phyloP scores from a whole-genome alignment of 2,888 invertebrate species.

The Ectemnius lituratus region DNA sequence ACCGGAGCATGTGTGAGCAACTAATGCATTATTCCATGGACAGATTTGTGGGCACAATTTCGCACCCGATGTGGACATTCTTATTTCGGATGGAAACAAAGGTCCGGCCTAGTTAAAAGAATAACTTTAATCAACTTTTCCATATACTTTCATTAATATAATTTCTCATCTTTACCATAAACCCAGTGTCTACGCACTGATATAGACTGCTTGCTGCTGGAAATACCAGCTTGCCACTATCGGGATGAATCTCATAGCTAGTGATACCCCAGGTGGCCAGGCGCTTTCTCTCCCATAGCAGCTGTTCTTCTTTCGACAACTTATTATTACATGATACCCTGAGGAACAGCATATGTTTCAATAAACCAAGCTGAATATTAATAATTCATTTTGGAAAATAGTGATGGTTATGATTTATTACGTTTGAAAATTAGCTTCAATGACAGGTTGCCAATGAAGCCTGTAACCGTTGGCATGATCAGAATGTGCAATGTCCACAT shows the following conservation, averaged over 20 bases:
- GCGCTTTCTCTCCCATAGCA: conserved; percentile 94
- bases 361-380: too few relatives aligned
- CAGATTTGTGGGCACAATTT: conserved; percentile 91
- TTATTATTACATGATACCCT: conserved; percentile 80
- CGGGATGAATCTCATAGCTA: conserved; percentile 91
- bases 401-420: conserved; percentile 33
- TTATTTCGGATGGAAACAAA: conserved; percentile 84
- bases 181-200: conserved; percentile 88
- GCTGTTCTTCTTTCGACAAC: conserved; percentile 92
- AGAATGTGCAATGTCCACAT: conserved; percentile 88
- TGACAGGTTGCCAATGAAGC: conserved; percentile 89
- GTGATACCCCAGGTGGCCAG: conserved; percentile 96
- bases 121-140: not conserved
- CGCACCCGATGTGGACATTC: conserved; percentile 83
- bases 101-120: conserved; percentile 79
- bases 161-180: conserved; percentile 79
- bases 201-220: conserved; percentile 93
- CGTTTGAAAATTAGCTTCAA: conserved; percentile 86
- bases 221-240: conserved; percentile 92
- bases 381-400: too few relatives aligned
- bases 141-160: not conserved
- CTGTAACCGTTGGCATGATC: conserved; percentile 81
- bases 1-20: conserved; percentile 93
- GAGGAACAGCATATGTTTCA: not conserved
- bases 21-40: conserved; percentile 87